Base-by-base conservation (phyloP, 2,888 invertebrate genomes). In the Tyria jacobaeae region DNA sequence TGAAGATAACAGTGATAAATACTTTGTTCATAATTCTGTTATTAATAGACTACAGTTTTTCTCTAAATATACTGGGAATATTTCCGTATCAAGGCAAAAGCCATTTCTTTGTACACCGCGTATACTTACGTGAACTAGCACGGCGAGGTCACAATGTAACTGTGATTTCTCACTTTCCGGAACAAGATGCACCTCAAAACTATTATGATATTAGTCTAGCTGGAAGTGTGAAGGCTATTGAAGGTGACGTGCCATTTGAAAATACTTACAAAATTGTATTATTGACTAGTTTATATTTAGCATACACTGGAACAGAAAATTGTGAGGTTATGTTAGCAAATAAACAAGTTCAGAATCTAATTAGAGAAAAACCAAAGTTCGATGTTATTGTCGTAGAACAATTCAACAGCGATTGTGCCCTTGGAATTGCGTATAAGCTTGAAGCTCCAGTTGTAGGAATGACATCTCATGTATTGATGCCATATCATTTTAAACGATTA, bases 371-470 rank as follows among this genome's bases (percentile, higher is more conserved):
- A 67, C 85, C 89, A 3, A 94, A 94, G 53, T 97, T 95, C 77
- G 97, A 97, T 83, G 83, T 97, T 0, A 92, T 96, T 7, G 82
- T 97, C 0, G 89, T 95, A 57, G 97, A 97, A 86, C 95, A 95
- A 60, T 97, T 97, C 80, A 96, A 96, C 71, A 95, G 95, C 54
- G 96, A 97, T 78, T 97, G 97, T 81, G 95, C 95, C 81, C 86
- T 96, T 71, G 96, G 95, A 2, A 83, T 97, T 37, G 95, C 95
- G 0, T 92, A 96, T 75, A 94, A 95, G 72, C 92, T 96, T 15
- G 85, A 94, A 49, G 95, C 95, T 0, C 96, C 96, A 0, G 94
- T 95, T 1, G 92, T 96, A 0, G 92, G 92, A 0, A 75, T 96
- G 4, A 94, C 95, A 10, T 95, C 96, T 3, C 95, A 95, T 70